Base-by-base conservation (phyloP, 2,888 invertebrate species). In the Imbricaverruca yamaguchii region DNA sequence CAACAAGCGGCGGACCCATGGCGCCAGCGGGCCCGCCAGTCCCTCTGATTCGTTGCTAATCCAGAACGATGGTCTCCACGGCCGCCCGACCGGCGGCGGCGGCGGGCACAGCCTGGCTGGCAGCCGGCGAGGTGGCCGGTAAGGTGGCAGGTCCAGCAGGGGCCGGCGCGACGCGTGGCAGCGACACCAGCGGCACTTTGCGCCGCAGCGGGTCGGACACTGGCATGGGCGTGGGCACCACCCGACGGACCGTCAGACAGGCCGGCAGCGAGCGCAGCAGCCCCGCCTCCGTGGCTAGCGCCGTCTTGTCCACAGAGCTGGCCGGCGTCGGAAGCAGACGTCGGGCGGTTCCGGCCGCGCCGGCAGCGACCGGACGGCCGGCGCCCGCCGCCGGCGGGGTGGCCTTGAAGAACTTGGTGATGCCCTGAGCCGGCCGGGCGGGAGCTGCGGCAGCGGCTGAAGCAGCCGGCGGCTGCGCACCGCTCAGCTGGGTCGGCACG, bases 321-420 rank as follows among this genome's bases (percentile, higher is more conserved):
- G 15, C 63, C n/a, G 67, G 12, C 67, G 69, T 69, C 39, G 15
- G 13, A 4, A 15, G 15, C 69, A 39, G 69, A 10, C 69, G 69
- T 15, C 69, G 69, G 11, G 23, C 13, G 74, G 74, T 10, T 6
- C 23, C 55, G 74, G 18, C 53, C 21, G 55, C 55, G 53, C 9
- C 65, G 8, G 55, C 53, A 21, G 53, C 55, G 53, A 69, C 13
- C 3, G 39, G 39, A 1, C 69, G 69, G 15, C 69, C 69, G 15
- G 25, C 69, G 25, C 13, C 74, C 8, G 69, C 13, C 13, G 74
- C 55, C 53, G 55, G 13, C 74, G 74, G 74, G 21, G 53, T 74
- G 21, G 74, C 74, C 74, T 74, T 74, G 74, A 74, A 74, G 74
- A 74, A 74, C 53, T 15, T 53, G 55, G 53, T 15, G 74, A 74